Evolutionary conservation across 1,140 invertebrate species (phyloP).

Genomic region (Cydia splendana): DNA sequence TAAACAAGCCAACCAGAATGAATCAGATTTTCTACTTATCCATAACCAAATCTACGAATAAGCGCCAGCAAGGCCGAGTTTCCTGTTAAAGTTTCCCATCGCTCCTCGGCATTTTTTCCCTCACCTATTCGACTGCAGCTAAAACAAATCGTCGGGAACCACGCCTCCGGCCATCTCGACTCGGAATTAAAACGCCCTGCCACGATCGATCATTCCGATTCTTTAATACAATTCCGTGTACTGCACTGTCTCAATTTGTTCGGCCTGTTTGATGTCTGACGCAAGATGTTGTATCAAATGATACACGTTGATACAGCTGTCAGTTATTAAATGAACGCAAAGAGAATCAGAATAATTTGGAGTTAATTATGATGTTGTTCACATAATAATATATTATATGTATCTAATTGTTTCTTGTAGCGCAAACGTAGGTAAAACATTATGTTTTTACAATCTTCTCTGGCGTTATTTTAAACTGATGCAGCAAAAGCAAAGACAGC

Average conservation of each 20-base stretch:
- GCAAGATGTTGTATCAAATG: slow-evolving; percentile 57
- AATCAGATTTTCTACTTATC: not conserved
- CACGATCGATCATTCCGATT: slow-evolving; percentile 77
- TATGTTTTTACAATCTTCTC: not conserved
- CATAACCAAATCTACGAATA: not conserved
- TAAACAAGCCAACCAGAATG: not conserved
- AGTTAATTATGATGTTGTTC: not conserved
- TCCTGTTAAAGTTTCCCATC: slow-evolving; percentile 27
- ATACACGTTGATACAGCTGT: slow-evolving; percentile 23
- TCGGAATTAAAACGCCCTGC: slow-evolving; percentile 78
- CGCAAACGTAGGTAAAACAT: not conserved
- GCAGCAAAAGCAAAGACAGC: not conserved
- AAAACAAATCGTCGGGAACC: slow-evolving; percentile 76
- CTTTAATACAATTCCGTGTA: slow-evolving; percentile 75
- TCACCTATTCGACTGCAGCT: slow-evolving; percentile 29
- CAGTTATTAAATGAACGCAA: slow-evolving; percentile 14
- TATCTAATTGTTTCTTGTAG: not conserved
- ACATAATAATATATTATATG: not conserved
- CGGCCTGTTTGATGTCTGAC: slow-evolving; percentile 59
- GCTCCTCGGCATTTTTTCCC: slow-evolving; percentile 23
- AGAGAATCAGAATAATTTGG: not conserved
- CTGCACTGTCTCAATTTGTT: slow-evolving; percentile 76
- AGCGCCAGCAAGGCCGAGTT: not conserved
- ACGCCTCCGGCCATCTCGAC: slow-evolving; percentile 72
- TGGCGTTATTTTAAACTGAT: not conserved